Percentiles rank a stretch among this genome's conserved stretches.
Conservation (phyloP, 2,888 invertebrate genomes). For the Tetragonisca angustula region DNA sequence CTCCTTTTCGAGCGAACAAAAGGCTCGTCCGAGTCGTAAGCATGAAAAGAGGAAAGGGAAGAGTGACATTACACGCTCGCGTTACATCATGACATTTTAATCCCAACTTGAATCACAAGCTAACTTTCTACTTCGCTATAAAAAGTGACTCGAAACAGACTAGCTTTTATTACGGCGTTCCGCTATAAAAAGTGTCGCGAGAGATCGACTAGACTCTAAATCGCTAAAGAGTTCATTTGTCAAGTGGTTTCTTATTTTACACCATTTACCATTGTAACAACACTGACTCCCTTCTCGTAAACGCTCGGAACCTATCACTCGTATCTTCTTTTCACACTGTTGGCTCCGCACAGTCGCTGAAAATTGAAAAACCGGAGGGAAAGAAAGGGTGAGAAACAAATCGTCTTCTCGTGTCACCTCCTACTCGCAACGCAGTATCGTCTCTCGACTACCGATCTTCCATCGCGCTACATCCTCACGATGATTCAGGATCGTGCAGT, state of each 20-base stretch:
- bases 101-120: constrained; percentile 70
- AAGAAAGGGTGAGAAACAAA: too few relatives aligned
- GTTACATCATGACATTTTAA: constrained; percentile 69
- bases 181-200: constrained; percentile 67
- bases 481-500: neutral
- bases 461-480: neutral
- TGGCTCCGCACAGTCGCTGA: neutral
- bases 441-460: neutral
- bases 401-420: too few relatives aligned
- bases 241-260: constrained; percentile 39
- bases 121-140: constrained; percentile 71
- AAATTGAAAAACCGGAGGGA: neutral
- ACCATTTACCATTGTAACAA: constrained; percentile 15
- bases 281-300: neutral
- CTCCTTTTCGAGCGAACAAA: neutral
- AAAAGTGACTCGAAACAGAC: constrained; percentile 70
- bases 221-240: constrained; percentile 49
- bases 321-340: neutral
- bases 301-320: neutral
- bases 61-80: constrained; percentile 34
- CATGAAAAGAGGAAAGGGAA: constrained; percentile 13
- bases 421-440: neutral
- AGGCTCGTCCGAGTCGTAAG: neutral
- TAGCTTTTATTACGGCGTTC: constrained; percentile 63
- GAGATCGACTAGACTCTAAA: constrained; percentile 30